phyloP scores from a whole-genome alignment of 1,140 invertebrate species.

The Zaprionus africanus region DNA sequence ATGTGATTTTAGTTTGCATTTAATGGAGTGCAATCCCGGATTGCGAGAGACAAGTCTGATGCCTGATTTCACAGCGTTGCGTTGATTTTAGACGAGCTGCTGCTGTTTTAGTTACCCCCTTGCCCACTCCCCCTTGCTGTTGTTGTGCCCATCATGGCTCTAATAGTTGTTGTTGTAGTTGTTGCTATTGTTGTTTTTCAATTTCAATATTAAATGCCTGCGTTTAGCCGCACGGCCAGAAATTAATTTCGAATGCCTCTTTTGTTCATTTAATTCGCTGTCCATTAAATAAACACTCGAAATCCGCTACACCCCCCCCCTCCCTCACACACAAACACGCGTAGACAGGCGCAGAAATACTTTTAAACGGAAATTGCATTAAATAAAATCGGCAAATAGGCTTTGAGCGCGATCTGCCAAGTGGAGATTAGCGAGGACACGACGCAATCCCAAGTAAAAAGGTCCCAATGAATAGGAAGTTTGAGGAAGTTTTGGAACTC shows the following conservation, averaged over 20 bases:
- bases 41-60: slow-evolving; percentile 36
- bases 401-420: slow-evolving; percentile 47
- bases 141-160: neutral
- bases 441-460: slow-evolving; percentile 60
- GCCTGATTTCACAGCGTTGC: slow-evolving; percentile 49
- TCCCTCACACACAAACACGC: neutral
- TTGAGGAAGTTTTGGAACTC: neutral
- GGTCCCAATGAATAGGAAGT: slow-evolving; percentile 40
- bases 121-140: neutral
- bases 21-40: slow-evolving; percentile 69
- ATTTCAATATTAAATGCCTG: slow-evolving; percentile 40
- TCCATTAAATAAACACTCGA: slow-evolving; percentile 66
- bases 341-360: neutral
- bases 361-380: slow-evolving; percentile 61
- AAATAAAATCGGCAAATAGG: slow-evolving; percentile 76
- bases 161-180: slow-evolving; percentile 6
- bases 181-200: slow-evolving; percentile 16
- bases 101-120: neutral
- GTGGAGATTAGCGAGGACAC: slow-evolving; percentile 64
- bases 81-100: slow-evolving; percentile 43
- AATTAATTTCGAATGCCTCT: slow-evolving; percentile 73
- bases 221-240: slow-evolving; percentile 56
- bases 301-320: too few relatives aligned
- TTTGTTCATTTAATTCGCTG: slow-evolving; percentile 59
- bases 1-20: slow-evolving; percentile 59